These are phyloP conservation scores for Hirundichthys speculiger DNA, from an alignment of 2,113 vertebrate species.

Conservation along the genomic window DNA sequence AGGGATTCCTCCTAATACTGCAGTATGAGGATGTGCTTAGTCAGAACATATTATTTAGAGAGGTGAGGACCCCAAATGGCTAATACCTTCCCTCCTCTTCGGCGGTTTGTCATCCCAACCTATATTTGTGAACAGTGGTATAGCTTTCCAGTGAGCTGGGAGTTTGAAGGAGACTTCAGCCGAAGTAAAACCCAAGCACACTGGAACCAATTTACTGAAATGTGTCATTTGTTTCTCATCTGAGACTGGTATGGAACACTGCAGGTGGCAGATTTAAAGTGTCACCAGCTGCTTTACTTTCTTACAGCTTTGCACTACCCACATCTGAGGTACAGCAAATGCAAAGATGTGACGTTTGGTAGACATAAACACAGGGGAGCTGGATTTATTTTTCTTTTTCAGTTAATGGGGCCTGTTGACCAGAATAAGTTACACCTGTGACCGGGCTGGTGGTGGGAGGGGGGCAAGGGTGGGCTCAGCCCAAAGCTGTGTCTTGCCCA, in stretches of 20 bases:
- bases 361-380: too few species aligned
- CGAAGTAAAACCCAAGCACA: constrained; percentile 35
- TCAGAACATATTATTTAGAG: constrained; percentile 54
- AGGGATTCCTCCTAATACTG: constrained; percentile 49
- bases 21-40: constrained; percentile 53
- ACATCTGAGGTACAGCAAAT: too few species aligned
- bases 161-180: constrained; percentile 39
- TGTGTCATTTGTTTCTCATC: constrained; percentile 51
- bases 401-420: too few species aligned
- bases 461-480: too few species aligned
- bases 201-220: constrained; percentile 53
- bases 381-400: too few species aligned
- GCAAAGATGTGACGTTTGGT: too few species aligned
- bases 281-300: constrained; percentile 50
- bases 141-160: constrained; percentile 20
- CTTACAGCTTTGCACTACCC: too few species aligned
- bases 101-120: constrained; percentile 41
- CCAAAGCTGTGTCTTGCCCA: too few species aligned
- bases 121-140: constrained; percentile 26
- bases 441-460: too few species aligned
- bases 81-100: constrained; percentile 26
- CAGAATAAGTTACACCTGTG: too few species aligned
- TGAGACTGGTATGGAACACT: constrained; percentile 39
- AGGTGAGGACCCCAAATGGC: constrained; percentile 44
- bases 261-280: constrained; percentile 58